Evolutionary conservation across 2,113 vertebrate species (phyloP).

Genomic region (Lophotis ruficrista): DNA sequence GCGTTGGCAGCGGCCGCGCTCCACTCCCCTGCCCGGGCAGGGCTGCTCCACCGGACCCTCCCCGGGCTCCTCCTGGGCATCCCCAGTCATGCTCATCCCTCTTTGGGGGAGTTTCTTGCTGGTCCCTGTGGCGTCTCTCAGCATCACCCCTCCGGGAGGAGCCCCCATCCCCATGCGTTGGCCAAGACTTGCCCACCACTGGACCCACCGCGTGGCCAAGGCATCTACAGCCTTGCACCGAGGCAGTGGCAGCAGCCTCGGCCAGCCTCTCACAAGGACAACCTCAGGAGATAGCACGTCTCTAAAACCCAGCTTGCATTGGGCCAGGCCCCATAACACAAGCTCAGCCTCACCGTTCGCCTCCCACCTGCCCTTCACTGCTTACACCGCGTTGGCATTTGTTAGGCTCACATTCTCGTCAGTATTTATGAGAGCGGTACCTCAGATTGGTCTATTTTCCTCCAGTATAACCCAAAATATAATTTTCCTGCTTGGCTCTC

Average conservation of each 20-base stretch:
- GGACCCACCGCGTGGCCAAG: accelerated
- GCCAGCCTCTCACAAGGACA: not conserved
- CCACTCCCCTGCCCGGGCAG: not conserved
- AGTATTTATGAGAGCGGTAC: not conserved
- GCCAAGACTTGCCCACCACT: accelerated
- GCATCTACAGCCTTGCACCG: not conserved
- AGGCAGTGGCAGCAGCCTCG: not conserved
- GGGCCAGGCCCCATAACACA: not conserved
- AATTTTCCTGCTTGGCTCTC: not conserved
- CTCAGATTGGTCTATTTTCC: not conserved
- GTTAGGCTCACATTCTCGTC: not conserved
- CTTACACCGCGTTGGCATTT: accelerated
- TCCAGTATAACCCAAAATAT: not conserved
- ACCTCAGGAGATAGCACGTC: not conserved
- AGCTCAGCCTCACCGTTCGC: not conserved
- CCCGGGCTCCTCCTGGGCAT: not conserved
- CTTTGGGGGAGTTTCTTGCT: not conserved
- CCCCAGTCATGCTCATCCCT: not conserved
- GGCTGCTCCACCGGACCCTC: not conserved
- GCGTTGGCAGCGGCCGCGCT: not conserved
- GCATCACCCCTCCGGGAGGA: not conserved
- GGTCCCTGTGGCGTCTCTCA: accelerated
- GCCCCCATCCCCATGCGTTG: accelerated
- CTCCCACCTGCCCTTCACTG: not conserved
- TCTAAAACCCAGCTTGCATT: not conserved